These are phyloP conservation scores for Anarrhichthys ocellatus DNA, from an alignment of 2,113 vertebrate genomes.

Conservation along the genomic window DNA sequence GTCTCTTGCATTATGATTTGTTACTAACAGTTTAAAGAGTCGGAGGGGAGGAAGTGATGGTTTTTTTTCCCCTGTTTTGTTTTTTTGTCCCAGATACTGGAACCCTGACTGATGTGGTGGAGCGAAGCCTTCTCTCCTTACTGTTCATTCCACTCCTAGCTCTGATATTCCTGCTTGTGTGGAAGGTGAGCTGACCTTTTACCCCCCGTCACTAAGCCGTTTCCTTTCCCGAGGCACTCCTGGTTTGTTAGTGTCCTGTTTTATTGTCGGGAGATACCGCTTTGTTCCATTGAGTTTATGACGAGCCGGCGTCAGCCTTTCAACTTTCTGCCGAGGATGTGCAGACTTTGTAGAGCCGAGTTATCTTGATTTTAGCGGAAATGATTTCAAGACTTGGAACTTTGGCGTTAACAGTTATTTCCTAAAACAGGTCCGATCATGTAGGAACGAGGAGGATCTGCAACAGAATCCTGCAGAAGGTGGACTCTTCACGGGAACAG, in stretches of 20 bases:
- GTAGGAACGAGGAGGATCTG: constrained; percentile 52
- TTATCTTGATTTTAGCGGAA: neutral
- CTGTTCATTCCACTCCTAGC: constrained; percentile 80
- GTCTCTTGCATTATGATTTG: neutral
- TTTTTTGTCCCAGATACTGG: constrained; percentile 29
- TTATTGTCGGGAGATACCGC: neutral
- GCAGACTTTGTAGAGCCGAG: neutral
- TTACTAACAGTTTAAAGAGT: neutral
- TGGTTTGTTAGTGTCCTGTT: neutral
- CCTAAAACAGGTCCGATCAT: constrained; percentile 74
- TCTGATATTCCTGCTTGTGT: constrained; percentile 78
- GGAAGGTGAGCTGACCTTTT: constrained; percentile 79
- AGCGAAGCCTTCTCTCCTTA: constrained; percentile 81
- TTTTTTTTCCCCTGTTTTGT: neutral
- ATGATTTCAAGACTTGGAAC: neutral
- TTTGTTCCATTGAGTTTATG: constrained; percentile 35
- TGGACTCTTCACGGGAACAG: constrained; percentile 67
- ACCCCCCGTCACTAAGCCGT: neutral
- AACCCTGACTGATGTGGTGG: constrained; percentile 65
- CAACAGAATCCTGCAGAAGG: constrained; percentile 63
- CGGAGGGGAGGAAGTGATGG: neutral
- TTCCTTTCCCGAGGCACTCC: neutral
- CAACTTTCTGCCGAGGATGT: neutral
- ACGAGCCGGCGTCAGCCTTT: neutral
- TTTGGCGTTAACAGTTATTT: neutral